Percentiles rank a stretch among this genome's conserved stretches.
Conservation (phyloP, 1,140 invertebrate species). For the Meteorus sp. region DNA sequence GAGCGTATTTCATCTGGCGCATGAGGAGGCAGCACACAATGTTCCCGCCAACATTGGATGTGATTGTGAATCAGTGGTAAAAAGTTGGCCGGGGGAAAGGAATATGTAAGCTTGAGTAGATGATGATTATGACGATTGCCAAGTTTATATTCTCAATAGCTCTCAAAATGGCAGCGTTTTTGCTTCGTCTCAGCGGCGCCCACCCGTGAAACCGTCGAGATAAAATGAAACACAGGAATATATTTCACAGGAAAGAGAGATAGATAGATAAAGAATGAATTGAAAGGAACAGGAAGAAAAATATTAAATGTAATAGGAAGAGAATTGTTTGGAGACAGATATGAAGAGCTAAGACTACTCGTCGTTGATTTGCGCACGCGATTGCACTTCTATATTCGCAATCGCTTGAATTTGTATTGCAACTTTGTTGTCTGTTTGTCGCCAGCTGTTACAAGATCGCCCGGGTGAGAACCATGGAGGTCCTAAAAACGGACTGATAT, state of each 20-base stretch:
- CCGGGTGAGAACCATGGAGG: neutral
- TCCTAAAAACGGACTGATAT: neutral
- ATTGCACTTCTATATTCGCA: neutral
- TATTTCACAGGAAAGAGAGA: neutral
- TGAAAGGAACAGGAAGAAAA: no score
- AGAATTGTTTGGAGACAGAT: no score
- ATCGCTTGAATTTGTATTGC: neutral
- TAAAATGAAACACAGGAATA: neutral
- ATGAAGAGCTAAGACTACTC: no score
- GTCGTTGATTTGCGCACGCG: neutral
- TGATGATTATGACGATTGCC: neutral
- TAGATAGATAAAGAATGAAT: neutral
- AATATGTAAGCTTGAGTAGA: no score
- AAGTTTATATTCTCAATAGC: conserved; percentile 1
- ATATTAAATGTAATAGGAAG: no score
- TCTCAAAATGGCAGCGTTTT: conserved; percentile 27
- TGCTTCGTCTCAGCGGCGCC: conserved; percentile 12
- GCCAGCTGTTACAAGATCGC: neutral
- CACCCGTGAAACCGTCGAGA: neutral
- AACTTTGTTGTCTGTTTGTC: neutral
- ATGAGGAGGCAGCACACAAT: no score
- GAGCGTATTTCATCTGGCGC: no score
- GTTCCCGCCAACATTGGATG: no score
- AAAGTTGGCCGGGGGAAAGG: no score
- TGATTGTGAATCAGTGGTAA: no score